A percentile compares a stretch with the other conserved stretches of the same genome.
Conservation (phyloP, 2,113 vertebrate genomes). For the Thunnus thynnus region DNA sequence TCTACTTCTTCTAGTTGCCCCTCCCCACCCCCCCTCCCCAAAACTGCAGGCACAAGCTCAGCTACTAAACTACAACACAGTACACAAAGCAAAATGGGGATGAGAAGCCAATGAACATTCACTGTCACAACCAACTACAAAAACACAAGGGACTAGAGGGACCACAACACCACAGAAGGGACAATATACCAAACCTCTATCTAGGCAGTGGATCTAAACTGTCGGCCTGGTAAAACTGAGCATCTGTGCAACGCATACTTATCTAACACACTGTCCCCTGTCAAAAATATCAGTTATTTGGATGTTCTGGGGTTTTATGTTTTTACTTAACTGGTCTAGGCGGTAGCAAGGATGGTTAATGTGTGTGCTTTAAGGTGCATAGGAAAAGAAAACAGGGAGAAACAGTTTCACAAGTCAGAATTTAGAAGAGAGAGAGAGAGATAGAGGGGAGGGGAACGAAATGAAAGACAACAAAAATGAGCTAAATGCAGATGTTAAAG, state of each 20-base stretch:
- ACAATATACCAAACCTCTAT: slow-evolving; percentile 58
- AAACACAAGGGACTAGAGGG: slow-evolving; percentile 73
- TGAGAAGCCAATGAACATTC: slow-evolving; percentile 81
- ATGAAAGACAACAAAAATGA: slow-evolving; percentile 86
- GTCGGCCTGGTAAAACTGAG: slow-evolving; percentile 12
- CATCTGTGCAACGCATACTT: slow-evolving; percentile 23
- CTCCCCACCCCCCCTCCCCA: slow-evolving; percentile 16
- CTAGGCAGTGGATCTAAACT: slow-evolving; percentile 68
- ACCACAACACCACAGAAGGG: slow-evolving; percentile 74
- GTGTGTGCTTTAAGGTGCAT: slow-evolving; percentile 99
- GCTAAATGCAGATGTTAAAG: slow-evolving; percentile 92
- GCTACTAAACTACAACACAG: slow-evolving; percentile 55
- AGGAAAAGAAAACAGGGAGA: slow-evolving; percentile 94
- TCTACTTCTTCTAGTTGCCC: not conserved
- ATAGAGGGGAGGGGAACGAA: slow-evolving; percentile 42
- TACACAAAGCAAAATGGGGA: slow-evolving; percentile 80
- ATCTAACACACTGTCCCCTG: slow-evolving; percentile 44
- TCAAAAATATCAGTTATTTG: slow-evolving; percentile 56
- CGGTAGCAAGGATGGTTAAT: slow-evolving; percentile 99
- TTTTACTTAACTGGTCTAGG: slow-evolving; percentile 99
- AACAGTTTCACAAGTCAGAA: slow-evolving; percentile 97
- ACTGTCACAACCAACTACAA: slow-evolving; percentile 77
- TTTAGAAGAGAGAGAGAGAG: slow-evolving; percentile 90
- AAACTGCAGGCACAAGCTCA: slow-evolving; percentile 12
- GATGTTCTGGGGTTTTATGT: slow-evolving; percentile 72